Base-by-base conservation (phyloP, 2,888 invertebrate species). In the Smittia aterrima region DNA sequence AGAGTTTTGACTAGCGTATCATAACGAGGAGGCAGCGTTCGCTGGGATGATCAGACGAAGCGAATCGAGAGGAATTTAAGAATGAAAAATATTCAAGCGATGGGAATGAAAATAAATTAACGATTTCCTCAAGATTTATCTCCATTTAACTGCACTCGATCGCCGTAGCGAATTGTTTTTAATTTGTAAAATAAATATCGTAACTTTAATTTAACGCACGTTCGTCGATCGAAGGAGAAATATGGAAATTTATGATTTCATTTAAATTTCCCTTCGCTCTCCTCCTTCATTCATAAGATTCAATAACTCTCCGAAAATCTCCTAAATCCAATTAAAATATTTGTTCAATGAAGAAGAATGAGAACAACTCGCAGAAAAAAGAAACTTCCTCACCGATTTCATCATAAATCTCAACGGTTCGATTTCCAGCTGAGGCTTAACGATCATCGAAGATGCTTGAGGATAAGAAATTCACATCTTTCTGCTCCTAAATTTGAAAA, bases 131-230 rank as follows among this genome's bases (percentile, higher is more conserved):
- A 22, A 71, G 70, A 71, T 71, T 71, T 71, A 71, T 71, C 58
- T 54, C 32, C 53, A 54, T 54, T 71, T 54, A 71, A 71, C 54
- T 54, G 18, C n/a, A 18, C n/a, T n/a, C n/a, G 24, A 71, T 71
- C 70, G 70, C 47, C 38, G 41, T n/a, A 71, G n/a, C 54, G 24
- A 71, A 54, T 22, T 18, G 54, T 16, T 71, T 71, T 71, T 71
- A 71, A 71, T 71, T 71, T 71, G 25, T 71, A 32, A 71, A 71
- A 71, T 71, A 71, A 71, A 71, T 71, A 71, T 71, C 41, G 68
- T 68, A 41, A 68, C 54, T 71, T 54, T 53, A 71, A 71, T 71
- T 71, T 25, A 71, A 71, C 53, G 24, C 68, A 40, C 27, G 53
- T 27, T 25, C 54, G 24, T 53, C 25, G 20, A 68, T 68, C 25